A percentile compares a stretch with the other conserved stretches of the same genome.
phyloP scores from a whole-genome alignment of 2,797 vertebrate species.

The Dromococcyx pavoninus region DNA sequence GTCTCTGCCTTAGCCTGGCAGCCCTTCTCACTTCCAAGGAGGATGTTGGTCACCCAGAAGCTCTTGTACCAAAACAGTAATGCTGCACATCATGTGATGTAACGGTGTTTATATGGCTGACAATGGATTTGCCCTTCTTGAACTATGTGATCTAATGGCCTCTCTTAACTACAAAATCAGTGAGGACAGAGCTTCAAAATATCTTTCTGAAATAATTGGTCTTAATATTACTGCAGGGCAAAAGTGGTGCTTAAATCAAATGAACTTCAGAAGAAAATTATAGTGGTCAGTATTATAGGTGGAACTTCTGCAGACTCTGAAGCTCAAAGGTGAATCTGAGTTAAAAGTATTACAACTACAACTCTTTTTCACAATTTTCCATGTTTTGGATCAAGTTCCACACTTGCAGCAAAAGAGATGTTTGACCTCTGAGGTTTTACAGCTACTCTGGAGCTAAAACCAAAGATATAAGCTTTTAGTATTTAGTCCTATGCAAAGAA shows the following conservation, averaged over 20 bases:
- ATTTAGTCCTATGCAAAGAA: not conserved
- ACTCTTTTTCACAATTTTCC: constrained; percentile 19
- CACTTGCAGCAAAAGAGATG: not conserved
- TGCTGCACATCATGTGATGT: not conserved
- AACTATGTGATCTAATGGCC: not conserved
- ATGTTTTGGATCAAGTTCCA: constrained; percentile 29
- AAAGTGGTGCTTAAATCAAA: constrained; percentile 28
- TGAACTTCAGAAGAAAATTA: not conserved
- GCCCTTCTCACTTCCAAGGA: not conserved
- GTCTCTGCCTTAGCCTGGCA: not conserved
- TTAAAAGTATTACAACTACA: not conserved
- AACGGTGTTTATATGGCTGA: not conserved
- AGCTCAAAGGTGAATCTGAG: not conserved
- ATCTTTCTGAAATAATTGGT: constrained; percentile 7
- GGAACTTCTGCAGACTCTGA: not conserved
- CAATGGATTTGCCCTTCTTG: not conserved
- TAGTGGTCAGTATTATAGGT: not conserved
- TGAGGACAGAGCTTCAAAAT: constrained; percentile 6
- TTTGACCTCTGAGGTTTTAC: constrained; percentile 24
- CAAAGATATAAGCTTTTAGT: not conserved
- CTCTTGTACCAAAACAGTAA: not conserved
- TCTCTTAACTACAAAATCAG: not conserved
- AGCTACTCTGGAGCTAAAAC: not conserved
- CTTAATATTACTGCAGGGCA: not conserved
- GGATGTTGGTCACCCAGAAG: not conserved